Evolutionary conservation across 2,797 vertebrate genomes (phyloP).

Genomic region (Meriones psammophilus): DNA sequence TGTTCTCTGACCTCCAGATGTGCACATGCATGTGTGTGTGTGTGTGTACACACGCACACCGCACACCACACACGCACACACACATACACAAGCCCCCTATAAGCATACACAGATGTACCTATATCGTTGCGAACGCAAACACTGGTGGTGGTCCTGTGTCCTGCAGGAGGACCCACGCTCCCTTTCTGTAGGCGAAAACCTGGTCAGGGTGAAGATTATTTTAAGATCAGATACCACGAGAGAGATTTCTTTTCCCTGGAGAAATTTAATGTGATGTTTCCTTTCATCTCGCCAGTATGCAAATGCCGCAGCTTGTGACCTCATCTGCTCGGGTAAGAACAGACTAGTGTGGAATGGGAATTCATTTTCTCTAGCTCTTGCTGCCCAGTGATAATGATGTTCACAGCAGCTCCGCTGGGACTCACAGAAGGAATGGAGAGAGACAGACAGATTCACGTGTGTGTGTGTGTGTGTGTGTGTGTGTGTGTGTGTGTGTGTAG

Average conservation of each 20-base stretch:
- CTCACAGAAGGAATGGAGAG: background rate
- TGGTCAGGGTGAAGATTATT: background rate
- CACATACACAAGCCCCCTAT: background rate
- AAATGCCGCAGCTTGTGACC: background rate
- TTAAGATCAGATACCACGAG: background rate
- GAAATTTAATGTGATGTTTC: background rate
- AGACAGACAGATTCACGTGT: too few species aligned
- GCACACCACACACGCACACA: accelerated
- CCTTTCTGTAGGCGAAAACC: background rate
- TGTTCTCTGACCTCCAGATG: background rate
- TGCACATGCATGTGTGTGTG: background rate
- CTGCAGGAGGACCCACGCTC: accelerated
- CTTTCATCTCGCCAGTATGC: background rate
- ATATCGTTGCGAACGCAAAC: background rate
- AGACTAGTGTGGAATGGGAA: background rate
- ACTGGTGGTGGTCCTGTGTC: too few species aligned
- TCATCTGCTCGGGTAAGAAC: background rate
- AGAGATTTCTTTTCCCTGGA: background rate
- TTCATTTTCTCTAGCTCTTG: background rate
- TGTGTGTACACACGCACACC: background rate
- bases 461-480: background rate
- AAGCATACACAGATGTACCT: background rate
- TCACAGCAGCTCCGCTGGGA: background rate
- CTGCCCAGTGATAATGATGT: background rate
- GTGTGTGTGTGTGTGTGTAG: background rate